These are phyloP conservation scores for Heliopora coerulea DNA, from an alignment of 92 coral and sea anemone genomes.

Conservation along the genomic window DNA sequence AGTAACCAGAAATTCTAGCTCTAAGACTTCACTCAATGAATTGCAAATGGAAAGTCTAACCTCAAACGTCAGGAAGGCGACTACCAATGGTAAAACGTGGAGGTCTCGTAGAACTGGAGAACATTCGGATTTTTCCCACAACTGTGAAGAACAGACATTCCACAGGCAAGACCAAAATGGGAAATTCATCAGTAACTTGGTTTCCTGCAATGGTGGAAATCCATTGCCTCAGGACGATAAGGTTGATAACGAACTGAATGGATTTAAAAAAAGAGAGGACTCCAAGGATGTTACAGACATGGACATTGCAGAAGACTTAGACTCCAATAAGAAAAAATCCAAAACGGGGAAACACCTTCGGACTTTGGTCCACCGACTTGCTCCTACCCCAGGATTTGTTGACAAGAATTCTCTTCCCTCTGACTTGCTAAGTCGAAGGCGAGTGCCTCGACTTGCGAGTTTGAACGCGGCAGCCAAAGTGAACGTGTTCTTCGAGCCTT, in stretches of 20 bases:
- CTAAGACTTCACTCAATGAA: not conserved
- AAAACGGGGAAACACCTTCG: constrained; percentile 57
- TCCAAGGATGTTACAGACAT: not conserved
- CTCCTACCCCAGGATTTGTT: constrained; percentile 97
- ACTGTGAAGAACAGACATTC: no score
- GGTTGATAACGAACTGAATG: not conserved
- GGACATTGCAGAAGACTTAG: constrained; percentile 51
- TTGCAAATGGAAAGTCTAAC: not conserved
- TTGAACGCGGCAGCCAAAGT: constrained; percentile 98
- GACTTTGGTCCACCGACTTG: constrained; percentile 83
- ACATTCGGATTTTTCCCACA: no score
- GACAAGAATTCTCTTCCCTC: constrained; percentile 78
- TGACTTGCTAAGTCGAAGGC: constrained; percentile 70
- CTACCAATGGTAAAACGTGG: not conserved
- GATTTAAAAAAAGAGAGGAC: not conserved
- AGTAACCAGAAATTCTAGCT: constrained; percentile 13
- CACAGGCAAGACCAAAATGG: no score
- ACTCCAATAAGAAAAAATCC: constrained; percentile 12
- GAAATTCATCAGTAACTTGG: not conserved
- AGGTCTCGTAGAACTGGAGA: not conserved
- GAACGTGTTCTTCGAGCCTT: constrained; percentile 87
- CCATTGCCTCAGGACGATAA: not conserved
- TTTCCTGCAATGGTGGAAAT: not conserved
- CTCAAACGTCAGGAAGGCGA: not conserved
- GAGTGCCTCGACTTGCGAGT: constrained; percentile 95